Evolutionary conservation across 2,113 vertebrate species (phyloP).

Genomic region (Sinocyclocheilus rhinocerous): DNA sequence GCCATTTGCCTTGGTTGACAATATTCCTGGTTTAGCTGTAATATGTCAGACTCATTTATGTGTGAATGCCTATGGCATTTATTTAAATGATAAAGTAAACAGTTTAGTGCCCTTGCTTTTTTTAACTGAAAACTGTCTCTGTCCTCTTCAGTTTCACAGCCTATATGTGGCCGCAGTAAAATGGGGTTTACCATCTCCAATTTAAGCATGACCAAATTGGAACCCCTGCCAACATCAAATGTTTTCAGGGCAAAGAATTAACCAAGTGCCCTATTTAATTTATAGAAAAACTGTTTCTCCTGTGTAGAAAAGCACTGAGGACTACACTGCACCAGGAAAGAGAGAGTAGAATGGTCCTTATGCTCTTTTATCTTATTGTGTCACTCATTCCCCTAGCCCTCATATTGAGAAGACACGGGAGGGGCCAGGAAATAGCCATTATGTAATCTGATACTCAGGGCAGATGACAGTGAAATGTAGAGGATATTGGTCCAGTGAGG

Average conservation of each 20-base stretch:
- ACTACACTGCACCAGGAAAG: constrained; percentile 17
- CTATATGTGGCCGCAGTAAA: constrained; percentile 69
- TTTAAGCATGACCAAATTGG: constrained; percentile 65
- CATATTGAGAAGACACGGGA: constrained; percentile 34
- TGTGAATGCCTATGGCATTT: not conserved
- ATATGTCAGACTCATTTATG: not conserved
- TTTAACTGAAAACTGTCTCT: constrained; percentile 30
- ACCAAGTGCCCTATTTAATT: constrained; percentile 42
- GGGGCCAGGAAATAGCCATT: constrained; percentile 23
- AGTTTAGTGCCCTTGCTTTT: not conserved
- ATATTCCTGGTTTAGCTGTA: not conserved
- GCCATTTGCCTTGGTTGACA: not conserved
- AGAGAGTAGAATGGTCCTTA: constrained; percentile 40
- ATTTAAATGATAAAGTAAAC: not conserved
- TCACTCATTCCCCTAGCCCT: constrained; percentile 62
- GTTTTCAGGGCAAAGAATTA: constrained; percentile 45
- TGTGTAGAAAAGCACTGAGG: not conserved
- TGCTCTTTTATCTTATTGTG: constrained; percentile 43
- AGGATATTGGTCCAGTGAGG: constrained; percentile 47
- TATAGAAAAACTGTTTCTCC: constrained; percentile 39
- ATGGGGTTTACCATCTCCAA: constrained; percentile 72
- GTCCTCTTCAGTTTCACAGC: constrained; percentile 58
- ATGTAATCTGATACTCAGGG: constrained; percentile 66
- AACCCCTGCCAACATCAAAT: constrained; percentile 70
- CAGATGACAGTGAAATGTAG: constrained; percentile 58